phyloP scores from a whole-genome alignment of 2,113 vertebrate genomes.

The Trichechus manatus region DNA sequence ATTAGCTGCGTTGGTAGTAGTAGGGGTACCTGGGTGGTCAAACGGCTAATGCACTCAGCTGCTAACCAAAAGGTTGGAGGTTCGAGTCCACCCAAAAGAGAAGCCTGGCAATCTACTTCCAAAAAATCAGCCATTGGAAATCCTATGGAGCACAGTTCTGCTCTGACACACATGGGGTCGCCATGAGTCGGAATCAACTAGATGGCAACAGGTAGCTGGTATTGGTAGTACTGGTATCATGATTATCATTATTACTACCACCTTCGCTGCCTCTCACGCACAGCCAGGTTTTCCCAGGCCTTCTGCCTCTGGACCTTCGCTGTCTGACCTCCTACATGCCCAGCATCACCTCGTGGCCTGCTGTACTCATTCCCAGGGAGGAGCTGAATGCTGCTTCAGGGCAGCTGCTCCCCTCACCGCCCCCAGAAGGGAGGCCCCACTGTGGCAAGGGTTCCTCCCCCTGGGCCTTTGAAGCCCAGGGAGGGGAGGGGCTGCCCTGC shows the following conservation, averaged over 20 bases:
- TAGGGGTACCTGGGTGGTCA: no score
- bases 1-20: not conserved
- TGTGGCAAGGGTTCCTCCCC: slow-evolving; percentile 50
- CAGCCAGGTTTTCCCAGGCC: slow-evolving; percentile 48
- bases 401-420: not conserved
- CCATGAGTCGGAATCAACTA: not conserved
- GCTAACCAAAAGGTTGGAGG: not conserved
- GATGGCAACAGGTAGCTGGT: not conserved
- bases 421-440: slow-evolving; percentile 40
- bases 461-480: slow-evolving; percentile 66
- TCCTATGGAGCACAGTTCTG: not conserved
- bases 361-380: slow-evolving; percentile 40
- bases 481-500: slow-evolving; percentile 59
- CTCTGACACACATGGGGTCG: no score
- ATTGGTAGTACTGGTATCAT: accelerated
- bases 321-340: not conserved
- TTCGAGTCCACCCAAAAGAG: not conserved
- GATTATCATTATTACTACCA: not conserved
- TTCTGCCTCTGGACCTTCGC: not conserved
- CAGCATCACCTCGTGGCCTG: slow-evolving; percentile 23
- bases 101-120: not conserved
- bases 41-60: not conserved
- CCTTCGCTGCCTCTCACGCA: not conserved
- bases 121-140: not conserved
- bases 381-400: slow-evolving; percentile 18